A percentile compares a stretch with the other conserved stretches of the same genome.
phyloP scores from a whole-genome alignment of 2,888 invertebrate species.

The Meloe dianella region DNA sequence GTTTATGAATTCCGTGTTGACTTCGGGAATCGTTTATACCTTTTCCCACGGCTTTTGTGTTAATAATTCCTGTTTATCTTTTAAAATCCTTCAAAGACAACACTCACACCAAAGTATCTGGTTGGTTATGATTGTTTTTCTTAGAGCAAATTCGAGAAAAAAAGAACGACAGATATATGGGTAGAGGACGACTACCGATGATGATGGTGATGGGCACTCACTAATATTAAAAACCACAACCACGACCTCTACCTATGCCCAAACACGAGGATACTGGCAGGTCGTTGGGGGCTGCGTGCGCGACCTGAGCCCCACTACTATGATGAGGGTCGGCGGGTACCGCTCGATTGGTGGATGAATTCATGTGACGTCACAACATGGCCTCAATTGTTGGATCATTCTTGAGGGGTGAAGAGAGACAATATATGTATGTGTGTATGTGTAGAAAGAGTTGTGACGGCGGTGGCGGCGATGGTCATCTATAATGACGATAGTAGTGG shows the following conservation, averaged over 20 bases:
- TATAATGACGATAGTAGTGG: neutral
- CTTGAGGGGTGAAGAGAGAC: neutral
- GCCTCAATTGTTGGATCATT: conserved; percentile 43
- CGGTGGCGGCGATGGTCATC: too few relatives aligned
- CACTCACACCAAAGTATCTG: neutral
- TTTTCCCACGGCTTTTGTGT: neutral
- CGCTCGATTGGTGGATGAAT: conserved; percentile 46
- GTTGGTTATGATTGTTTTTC: neutral
- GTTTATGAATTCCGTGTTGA: conserved; percentile 56
- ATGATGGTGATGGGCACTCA: conserved; percentile 8
- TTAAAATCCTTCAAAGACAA: neutral
- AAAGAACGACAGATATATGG: neutral
- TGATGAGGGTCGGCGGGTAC: conserved; percentile 40
- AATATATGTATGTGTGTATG: conserved; percentile 10
- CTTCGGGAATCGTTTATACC: conserved; percentile 19
- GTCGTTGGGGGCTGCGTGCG: conserved; percentile 14
- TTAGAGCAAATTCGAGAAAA: too few relatives aligned
- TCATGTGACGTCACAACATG: conserved; percentile 56
- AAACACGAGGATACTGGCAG: conserved; percentile 24
- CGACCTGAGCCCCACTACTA: conserved; percentile 40
- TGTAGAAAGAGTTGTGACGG: neutral
- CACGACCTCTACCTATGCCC: conserved; percentile 18
- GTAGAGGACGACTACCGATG: neutral
- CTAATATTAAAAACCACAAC: conserved; percentile 8
- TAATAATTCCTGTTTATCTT: neutral